Base-by-base conservation (phyloP, 2,113 vertebrate species). In the Antidorcas marsupialis region DNA sequence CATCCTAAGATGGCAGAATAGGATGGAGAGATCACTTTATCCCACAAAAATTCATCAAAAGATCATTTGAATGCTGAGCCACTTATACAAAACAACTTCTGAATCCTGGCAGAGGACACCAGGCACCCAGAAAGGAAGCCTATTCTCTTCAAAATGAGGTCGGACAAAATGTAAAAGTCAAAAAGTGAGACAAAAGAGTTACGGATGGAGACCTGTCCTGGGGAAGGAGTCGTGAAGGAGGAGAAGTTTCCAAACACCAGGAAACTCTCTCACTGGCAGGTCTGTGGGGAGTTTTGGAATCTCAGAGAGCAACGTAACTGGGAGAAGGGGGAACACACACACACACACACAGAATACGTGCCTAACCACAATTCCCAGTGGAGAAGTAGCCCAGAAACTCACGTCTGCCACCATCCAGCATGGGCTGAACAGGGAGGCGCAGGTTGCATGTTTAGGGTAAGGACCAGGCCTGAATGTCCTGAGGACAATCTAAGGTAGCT, bases 381-480 rank as follows among this genome's bases (percentile, higher is more conserved):
- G 64, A 36, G 17, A 71, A 71, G 17, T 36, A 71, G 64, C n/a
- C 17, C n/a, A 36, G 9, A 71, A 36, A n/a, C n/a, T 71, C 4
- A 0, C 1, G 0, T 71, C 64, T 36, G 9, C 17, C 17, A 21
- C n/a, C n/a, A 67, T 8, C 64, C 9, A 71, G 64, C 4, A 1
- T 21, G n/a, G n/a, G n/a, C 64, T 71, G n/a, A 71, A 36, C n/a
- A 71, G 64, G 9, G 64, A 71, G n/a, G n/a, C 0, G 4, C 0
- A 2, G 19, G 17, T 21, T 71, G 64, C 9, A 12, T 36, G 19
- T 3, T 71, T 36, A 36, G 9, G 17, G n/a, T 71, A 71, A 36
- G 19, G n/a, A 36, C n/a, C 17, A 21, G 17, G n/a, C 19, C n/a
- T 36, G n/a, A 36, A 71, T 71, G n/a, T 19, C 30, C n/a, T 71